A percentile compares a stretch with the other conserved stretches of the same genome.
Conservation (phyloP, 2,113 vertebrate genomes). For the Pedetes capensis region DNA sequence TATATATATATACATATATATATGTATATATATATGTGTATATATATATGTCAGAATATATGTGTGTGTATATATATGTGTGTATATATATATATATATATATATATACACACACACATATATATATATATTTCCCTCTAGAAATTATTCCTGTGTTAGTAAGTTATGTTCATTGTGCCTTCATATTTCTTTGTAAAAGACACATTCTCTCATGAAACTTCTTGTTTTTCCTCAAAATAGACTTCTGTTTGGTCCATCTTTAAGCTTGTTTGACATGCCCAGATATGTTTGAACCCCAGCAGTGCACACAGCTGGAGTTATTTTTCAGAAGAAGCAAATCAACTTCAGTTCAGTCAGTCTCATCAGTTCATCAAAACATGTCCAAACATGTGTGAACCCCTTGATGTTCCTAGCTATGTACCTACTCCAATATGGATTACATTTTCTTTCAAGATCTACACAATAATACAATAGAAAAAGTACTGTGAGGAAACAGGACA, state of each 20-base stretch:
- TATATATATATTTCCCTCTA: not conserved
- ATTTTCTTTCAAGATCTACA: not conserved
- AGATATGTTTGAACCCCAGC: constrained; percentile 5
- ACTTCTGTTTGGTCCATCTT: not conserved
- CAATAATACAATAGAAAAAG: not conserved
- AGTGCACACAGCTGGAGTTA: not conserved
- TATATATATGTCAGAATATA: not conserved
- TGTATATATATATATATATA: not conserved
- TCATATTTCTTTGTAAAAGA: not conserved
- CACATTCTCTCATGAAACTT: not conserved
- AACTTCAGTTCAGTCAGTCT: not conserved
- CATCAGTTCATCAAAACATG: constrained; percentile 33
- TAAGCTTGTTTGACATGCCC: not conserved
- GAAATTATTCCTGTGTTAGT: not conserved
- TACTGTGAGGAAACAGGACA: not conserved
- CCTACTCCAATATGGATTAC: not conserved
- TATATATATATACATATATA: not conserved
- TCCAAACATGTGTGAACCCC: not conserved
- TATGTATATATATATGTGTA: not conserved
- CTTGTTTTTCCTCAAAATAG: not conserved
- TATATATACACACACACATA: not conserved
- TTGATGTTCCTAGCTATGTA: not conserved
- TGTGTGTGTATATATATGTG: not conserved
- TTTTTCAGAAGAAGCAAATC: constrained; percentile 48
- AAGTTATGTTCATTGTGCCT: not conserved